phyloP scores from a whole-genome alignment of 2,888 invertebrate genomes.

The Perdita meconis region DNA sequence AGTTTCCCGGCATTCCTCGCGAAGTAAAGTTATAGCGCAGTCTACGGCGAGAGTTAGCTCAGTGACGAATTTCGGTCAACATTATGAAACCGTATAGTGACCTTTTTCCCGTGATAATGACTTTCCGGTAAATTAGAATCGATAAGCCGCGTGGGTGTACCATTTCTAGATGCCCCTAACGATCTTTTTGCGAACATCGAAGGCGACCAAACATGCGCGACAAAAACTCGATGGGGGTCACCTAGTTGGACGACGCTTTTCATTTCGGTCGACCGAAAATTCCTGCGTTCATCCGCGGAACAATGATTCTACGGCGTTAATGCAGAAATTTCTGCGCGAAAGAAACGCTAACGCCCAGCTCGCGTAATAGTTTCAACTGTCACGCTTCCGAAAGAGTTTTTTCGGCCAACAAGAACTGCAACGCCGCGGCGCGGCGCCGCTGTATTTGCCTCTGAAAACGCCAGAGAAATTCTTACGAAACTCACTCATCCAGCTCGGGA shows the following conservation, averaged over 20 bases:
- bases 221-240: conserved; percentile 55
- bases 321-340: not conserved
- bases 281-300: conserved; percentile 8
- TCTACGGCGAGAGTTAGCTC: not conserved
- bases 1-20: too few species aligned
- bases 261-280: conserved; percentile 37
- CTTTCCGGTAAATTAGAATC: conserved; percentile 74
- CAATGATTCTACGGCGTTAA: conserved; percentile 14
- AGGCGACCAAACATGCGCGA: conserved; percentile 42
- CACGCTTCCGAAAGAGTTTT: not conserved
- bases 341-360: not conserved
- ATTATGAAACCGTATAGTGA: conserved; percentile 16
- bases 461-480: conserved; percentile 18
- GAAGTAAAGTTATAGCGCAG: too few species aligned
- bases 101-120: conserved; percentile 67
- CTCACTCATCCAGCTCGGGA: not conserved
- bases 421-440: too few species aligned
- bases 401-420: not conserved
- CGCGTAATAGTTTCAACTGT: not conserved
- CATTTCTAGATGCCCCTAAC: conserved; percentile 68
- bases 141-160: conserved; percentile 66
- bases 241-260: conserved; percentile 47
- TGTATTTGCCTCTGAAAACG: conserved; percentile 2
- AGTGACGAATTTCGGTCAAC: conserved; percentile 1
- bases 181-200: conserved; percentile 65